Evolutionary conservation across 2,113 vertebrate genomes (phyloP).

Genomic region (Bubo scandiacus): DNA sequence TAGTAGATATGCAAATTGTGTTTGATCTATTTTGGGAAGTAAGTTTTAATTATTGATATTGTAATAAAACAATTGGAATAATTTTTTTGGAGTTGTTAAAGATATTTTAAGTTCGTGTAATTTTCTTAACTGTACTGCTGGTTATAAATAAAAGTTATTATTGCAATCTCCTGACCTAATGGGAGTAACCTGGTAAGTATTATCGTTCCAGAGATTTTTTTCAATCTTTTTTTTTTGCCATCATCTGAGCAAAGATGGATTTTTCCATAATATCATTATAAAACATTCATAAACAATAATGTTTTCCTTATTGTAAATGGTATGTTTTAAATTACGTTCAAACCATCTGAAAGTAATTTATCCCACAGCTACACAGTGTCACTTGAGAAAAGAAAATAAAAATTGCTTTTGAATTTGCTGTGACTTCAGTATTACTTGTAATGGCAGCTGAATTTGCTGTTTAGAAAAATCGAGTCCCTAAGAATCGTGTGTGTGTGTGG

Average conservation of each 20-base stretch:
- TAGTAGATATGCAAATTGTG: neutral
- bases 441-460: neutral
- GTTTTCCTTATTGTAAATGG: neutral
- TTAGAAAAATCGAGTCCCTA: neutral
- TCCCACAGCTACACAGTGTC: neutral
- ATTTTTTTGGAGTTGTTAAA: neutral
- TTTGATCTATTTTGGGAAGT: neutral
- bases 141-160: neutral
- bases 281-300: conserved; percentile 32
- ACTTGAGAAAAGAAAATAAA: neutral
- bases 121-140: neutral
- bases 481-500: neutral
- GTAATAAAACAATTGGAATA: neutral
- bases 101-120: neutral
- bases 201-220: neutral
- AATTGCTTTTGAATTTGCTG: conserved; percentile 4
- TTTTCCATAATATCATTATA: conserved; percentile 10
- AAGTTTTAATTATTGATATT: conserved; percentile 19
- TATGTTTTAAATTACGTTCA: conserved; percentile 21
- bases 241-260: neutral
- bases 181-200: neutral
- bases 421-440: neutral
- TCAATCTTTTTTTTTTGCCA: neutral
- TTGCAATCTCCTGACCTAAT: neutral
- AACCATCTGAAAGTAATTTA: neutral